A percentile compares a stretch with the other conserved stretches of the same genome.
Conservation (phyloP, 2,113 vertebrate genomes). For the Panthera tigris region DNA sequence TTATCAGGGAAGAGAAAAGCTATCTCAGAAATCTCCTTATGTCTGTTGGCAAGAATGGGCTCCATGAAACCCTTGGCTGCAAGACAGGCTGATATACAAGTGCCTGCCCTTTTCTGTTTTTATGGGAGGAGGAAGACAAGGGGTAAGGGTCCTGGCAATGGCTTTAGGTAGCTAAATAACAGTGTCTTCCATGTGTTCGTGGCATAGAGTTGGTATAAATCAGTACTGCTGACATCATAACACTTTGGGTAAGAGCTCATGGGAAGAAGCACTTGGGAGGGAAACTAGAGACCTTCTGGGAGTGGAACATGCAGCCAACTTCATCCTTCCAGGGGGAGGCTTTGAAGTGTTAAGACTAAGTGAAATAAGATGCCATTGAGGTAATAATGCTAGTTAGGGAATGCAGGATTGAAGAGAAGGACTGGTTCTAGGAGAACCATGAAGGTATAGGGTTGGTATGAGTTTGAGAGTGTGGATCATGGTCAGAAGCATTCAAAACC, state of each 20-base stretch:
- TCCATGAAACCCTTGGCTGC: not conserved
- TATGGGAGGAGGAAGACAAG: not conserved
- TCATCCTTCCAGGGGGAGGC: not conserved
- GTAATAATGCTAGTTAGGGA: not conserved
- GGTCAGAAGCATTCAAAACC: not conserved
- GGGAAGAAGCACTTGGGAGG: not conserved
- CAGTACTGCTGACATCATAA: not conserved
- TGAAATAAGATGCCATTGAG: not conserved
- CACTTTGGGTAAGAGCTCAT: not conserved
- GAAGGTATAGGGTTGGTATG: not conserved
- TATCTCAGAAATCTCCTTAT: not conserved
- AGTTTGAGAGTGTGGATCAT: not conserved
- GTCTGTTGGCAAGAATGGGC: not conserved
- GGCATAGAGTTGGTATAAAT: not conserved
- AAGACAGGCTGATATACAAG: not conserved
- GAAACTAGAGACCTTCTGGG: not conserved
- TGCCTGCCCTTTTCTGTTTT: not conserved
- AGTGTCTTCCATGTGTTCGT: not conserved
- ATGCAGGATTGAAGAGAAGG: not conserved
- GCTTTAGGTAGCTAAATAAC: not conserved
- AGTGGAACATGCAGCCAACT: not conserved
- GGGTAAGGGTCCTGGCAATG: not conserved
- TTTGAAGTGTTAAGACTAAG: not conserved
- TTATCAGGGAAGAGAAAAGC: not conserved
- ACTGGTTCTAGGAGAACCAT: not conserved